Conservation (phyloP, 2,113 vertebrate species). For the Talpa occidentalis region DNA sequence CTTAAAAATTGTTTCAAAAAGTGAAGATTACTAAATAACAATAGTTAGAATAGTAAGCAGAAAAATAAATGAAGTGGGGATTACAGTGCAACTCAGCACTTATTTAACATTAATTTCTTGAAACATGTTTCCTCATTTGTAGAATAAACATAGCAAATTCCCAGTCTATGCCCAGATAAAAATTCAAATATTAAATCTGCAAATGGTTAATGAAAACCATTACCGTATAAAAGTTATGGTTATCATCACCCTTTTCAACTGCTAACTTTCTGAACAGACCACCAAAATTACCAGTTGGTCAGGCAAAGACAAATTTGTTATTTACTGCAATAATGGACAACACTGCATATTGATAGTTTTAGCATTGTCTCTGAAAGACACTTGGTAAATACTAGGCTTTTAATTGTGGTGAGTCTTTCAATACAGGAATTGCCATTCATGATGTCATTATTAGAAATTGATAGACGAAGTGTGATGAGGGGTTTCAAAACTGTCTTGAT, state of each 20-base stretch:
- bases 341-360: neutral
- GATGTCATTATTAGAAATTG: neutral
- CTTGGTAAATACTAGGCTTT: neutral
- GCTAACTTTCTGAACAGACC: neutral
- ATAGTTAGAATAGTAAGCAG: too few relatives aligned
- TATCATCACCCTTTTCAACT: too few relatives aligned
- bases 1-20: slow-evolving; percentile 3
- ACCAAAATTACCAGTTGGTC: neutral
- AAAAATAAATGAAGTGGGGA: too few relatives aligned
- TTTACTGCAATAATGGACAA: neutral
- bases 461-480: neutral
- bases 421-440: too few relatives aligned
- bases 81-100: neutral
- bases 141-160: neutral
- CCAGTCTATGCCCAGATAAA: neutral
- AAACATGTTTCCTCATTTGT: neutral
- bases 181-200: neutral
- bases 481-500: neutral
- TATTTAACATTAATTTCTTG: neutral
- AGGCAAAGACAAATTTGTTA: neutral
- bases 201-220: neutral
- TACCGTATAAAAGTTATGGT: neutral
- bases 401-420: neutral
- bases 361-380: neutral
- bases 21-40: neutral